Percentiles rank a stretch among this genome's conserved stretches.
Evolutionary conservation across 2,888 invertebrate genomes (phyloP).

Genomic region (Synergus umbraculus): DNA sequence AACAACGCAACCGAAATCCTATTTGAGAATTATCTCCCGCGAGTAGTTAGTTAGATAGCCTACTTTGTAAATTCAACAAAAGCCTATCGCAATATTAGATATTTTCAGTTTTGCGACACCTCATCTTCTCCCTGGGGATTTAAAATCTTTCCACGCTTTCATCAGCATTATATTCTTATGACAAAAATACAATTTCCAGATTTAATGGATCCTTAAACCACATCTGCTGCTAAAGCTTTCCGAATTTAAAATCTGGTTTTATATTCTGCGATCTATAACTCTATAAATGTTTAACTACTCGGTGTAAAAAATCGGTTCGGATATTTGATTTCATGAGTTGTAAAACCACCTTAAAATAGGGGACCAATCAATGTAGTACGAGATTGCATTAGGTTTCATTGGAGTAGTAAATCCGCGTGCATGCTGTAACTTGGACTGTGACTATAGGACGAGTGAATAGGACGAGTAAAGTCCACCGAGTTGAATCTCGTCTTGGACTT

Average conservation of each 20-base stretch:
- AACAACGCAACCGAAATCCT: slow-evolving; percentile 59
- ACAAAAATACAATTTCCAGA: background rate
- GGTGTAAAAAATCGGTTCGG: background rate
- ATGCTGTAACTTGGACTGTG: slow-evolving; percentile 15
- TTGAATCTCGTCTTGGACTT: slow-evolving; percentile 5
- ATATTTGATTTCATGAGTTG: slow-evolving; percentile 13
- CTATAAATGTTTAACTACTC: background rate
- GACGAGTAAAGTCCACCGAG: slow-evolving; percentile 25
- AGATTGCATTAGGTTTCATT: slow-evolving; percentile 21
- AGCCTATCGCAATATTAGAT: slow-evolving; percentile 14
- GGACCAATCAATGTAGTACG: background rate
- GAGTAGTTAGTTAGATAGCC: slow-evolving; percentile 44
- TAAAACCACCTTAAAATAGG: slow-evolving; percentile 3
- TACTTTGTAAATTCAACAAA: slow-evolving; percentile 11
- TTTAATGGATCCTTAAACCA: background rate
- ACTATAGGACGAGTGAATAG: background rate
- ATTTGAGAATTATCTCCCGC: slow-evolving; percentile 53
- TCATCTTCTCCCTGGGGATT: background rate
- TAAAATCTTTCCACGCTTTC: background rate
- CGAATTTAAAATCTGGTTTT: background rate
- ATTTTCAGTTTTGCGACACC: background rate
- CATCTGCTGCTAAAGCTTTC: background rate
- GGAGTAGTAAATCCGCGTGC: slow-evolving; percentile 18
- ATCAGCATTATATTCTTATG: background rate
- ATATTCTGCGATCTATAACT: background rate